phyloP scores from a whole-genome alignment of 1,140 invertebrate genomes.

The Mercenaria mercenaria region DNA sequence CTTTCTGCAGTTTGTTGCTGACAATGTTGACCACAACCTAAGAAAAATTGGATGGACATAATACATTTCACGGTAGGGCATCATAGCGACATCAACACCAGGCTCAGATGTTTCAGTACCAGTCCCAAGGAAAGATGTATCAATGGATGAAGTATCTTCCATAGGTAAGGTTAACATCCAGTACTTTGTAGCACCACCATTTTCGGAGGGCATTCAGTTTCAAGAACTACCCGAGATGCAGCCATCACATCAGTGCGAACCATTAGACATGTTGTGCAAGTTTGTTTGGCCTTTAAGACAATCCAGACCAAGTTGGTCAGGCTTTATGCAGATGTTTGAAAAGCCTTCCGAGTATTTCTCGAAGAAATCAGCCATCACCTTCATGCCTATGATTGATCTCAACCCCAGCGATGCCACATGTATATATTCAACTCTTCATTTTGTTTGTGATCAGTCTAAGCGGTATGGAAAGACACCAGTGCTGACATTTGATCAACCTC shows the following conservation, averaged over 20 bases:
- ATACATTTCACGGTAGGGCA: constrained; percentile 79
- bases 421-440: constrained; percentile 75
- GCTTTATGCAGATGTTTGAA: constrained; percentile 59
- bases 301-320: constrained; percentile 26
- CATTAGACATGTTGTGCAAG: neutral
- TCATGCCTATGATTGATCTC: constrained; percentile 72
- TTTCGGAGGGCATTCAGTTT: neutral
- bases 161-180: neutral
- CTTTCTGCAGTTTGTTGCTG: constrained; percentile 62
- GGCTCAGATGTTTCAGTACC: neutral
- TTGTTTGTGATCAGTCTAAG: constrained; percentile 35
- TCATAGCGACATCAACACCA: constrained; percentile 71
- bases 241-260: neutral
- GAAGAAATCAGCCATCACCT: no score
- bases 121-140: neutral
- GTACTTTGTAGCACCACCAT: neutral
- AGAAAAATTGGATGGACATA: constrained; percentile 60
- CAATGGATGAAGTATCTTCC: neutral
- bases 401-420: neutral
- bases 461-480: neutral
- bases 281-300: neutral
- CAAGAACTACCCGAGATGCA: no score
- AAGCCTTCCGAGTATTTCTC: neutral
- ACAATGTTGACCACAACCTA: constrained; percentile 72
- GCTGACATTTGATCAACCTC: neutral